phyloP scores from a whole-genome alignment of 35 echinoderm and acorn worm species.

The Amphiura filiformis region DNA sequence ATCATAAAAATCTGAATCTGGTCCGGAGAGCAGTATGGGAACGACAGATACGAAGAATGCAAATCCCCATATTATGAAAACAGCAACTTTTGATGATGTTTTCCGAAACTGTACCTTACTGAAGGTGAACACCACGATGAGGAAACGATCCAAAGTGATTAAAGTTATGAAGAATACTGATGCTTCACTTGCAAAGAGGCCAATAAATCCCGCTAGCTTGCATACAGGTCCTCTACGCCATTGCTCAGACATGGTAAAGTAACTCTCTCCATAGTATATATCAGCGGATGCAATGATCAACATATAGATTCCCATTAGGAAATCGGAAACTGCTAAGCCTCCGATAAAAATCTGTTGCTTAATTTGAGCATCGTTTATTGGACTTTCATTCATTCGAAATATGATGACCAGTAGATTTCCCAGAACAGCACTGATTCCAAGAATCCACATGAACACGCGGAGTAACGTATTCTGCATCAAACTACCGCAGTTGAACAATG shows the following conservation, averaged over 20 bases:
- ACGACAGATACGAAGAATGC: slow-evolving; percentile 15
- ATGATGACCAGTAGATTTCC: background rate
- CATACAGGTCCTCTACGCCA: slow-evolving; percentile 63
- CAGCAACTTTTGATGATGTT: slow-evolving; percentile 10
- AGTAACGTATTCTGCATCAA: background rate
- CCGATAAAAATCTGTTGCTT: background rate
- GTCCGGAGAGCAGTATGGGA: slow-evolving; percentile 23
- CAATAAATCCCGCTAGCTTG: slow-evolving; percentile 64
- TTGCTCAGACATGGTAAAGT: slow-evolving; percentile 45
- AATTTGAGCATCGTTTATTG: background rate
- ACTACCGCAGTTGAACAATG: background rate
- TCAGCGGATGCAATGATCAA: too few species aligned
- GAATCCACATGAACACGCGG: background rate
- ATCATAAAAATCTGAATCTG: slow-evolving; percentile 61
- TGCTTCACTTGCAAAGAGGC: slow-evolving; percentile 53
- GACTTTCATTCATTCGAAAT: background rate
- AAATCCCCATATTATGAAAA: slow-evolving; percentile 42
- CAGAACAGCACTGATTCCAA: background rate
- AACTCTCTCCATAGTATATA: background rate
- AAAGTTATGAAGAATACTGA: slow-evolving; percentile 68
- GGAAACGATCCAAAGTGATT: slow-evolving; percentile 72
- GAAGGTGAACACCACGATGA: slow-evolving; percentile 78
- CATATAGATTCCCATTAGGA: background rate
- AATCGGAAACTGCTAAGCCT: background rate
- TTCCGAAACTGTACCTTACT: slow-evolving; percentile 34